phyloP scores from a whole-genome alignment of 2,888 invertebrate genomes.

The Drosophila colorata region DNA sequence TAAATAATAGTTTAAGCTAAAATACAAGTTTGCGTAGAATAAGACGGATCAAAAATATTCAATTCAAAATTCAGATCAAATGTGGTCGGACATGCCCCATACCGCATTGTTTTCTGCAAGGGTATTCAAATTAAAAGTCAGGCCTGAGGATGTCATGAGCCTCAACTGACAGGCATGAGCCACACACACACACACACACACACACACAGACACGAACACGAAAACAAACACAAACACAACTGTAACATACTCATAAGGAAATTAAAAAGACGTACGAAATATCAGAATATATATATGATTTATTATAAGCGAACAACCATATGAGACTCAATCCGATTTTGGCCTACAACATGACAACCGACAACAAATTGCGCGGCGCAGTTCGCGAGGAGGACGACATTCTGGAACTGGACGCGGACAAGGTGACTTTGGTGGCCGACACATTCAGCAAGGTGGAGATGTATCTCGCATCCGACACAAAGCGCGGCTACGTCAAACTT shows the following conservation, averaged over 20 bases:
- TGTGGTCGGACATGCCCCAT: neutral
- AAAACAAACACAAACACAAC: neutral
- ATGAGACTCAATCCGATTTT: conserved; percentile 1
- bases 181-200: neutral
- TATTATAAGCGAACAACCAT: neutral
- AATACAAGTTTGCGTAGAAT: no score
- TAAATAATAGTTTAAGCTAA: no score
- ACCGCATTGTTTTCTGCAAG: neutral
- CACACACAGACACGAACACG: neutral
- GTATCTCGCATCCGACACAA: conserved; percentile 20
- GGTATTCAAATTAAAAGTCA: neutral
- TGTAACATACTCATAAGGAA: neutral
- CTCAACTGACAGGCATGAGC: neutral
- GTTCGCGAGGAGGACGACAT: neutral
- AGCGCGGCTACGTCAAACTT: conserved; percentile 30
- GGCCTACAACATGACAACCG: conserved; percentile 8
- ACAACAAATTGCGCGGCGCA: conserved; percentile 4
- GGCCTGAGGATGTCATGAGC: neutral
- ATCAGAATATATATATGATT: conserved; percentile 1
- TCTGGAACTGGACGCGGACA: conserved; percentile 8
- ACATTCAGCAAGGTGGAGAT: conserved; percentile 37
- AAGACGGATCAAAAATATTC: no score
- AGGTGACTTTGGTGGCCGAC: conserved; percentile 24
- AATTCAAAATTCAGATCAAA: no score
- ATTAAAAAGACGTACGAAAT: neutral